A percentile compares a stretch with the other conserved stretches of the same genome.
Conservation (phyloP, 64 coral and sea anemone species). For the Hydrozoanthus tunicans region DNA sequence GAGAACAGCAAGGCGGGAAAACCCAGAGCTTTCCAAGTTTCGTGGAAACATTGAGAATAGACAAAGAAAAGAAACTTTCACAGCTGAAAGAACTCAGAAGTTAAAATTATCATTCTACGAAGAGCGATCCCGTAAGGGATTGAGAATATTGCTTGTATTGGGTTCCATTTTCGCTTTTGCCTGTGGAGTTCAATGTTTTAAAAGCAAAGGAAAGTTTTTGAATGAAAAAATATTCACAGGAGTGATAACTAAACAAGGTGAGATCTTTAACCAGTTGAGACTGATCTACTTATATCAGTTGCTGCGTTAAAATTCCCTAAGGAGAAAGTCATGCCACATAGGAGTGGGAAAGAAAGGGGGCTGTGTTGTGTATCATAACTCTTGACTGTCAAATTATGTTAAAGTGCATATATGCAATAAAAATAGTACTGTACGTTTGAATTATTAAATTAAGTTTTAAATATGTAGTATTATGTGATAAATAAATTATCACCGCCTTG, state of each 20-base stretch:
- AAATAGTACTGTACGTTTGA: too few species aligned
- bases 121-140: conserved; percentile 21
- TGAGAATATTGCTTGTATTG: conserved; percentile 24
- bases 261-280: not conserved
- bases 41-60: not conserved
- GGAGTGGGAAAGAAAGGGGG: too few species aligned
- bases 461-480: too few species aligned
- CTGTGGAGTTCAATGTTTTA: conserved; percentile 32
- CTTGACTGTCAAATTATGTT: too few species aligned
- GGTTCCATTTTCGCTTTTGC: conserved; percentile 28
- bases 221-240: conserved; percentile 17
- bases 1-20: not conserved
- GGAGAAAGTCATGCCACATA: not conserved
- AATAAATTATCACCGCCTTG: too few species aligned
- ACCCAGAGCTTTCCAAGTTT: not conserved
- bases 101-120: conserved; percentile 24
- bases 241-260: conserved; percentile 10
- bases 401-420: too few species aligned
- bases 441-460: too few species aligned
- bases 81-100: not conserved
- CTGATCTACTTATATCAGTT: not conserved
- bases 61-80: not conserved
- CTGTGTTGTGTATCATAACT: too few species aligned
- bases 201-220: conserved; percentile 25
- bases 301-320: not conserved